phyloP scores from a whole-genome alignment of 37 sponge, comb jelly and placozoan species.

The Chondrilla cf. caribensis region DNA sequence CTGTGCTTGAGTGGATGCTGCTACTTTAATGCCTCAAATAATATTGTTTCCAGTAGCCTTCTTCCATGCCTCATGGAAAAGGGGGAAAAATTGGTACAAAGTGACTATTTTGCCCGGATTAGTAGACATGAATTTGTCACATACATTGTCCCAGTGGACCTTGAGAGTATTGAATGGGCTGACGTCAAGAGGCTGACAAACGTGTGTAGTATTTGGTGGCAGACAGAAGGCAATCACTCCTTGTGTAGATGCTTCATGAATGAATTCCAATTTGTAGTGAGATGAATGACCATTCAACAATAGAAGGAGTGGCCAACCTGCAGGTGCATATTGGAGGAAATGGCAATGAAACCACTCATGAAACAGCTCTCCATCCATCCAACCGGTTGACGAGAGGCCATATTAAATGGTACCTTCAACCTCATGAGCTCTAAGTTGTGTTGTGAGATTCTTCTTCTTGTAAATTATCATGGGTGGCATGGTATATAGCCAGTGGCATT shows the following conservation, averaged over 20 bases:
- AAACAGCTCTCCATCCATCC: conserved; percentile 46
- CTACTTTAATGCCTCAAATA: conserved; percentile 17
- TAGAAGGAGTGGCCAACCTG: conserved; percentile 40
- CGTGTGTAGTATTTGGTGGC: conserved; percentile 68
- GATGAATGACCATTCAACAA: conserved; percentile 72
- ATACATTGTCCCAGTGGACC: conserved; percentile 29
- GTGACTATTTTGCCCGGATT: conserved; percentile 45
- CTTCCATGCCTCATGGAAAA: conserved; percentile 38
- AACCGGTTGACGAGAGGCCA: conserved; percentile 42
- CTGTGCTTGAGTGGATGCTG: neutral
- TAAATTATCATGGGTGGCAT: conserved; percentile 58
- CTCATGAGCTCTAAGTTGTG: conserved; percentile 24
- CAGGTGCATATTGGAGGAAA: conserved; percentile 31
- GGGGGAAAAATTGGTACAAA: neutral
- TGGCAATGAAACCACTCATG: conserved; percentile 42
- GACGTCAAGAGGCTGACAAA: conserved; percentile 66
- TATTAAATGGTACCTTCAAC: conserved; percentile 61
- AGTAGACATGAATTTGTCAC: neutral
- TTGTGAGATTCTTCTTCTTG: conserved; percentile 19
- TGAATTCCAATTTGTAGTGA: conserved; percentile 34
- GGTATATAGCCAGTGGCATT: conserved; percentile 33
- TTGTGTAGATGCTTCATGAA: conserved; percentile 48
- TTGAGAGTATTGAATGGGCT: conserved; percentile 52
- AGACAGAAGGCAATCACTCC: conserved; percentile 37
- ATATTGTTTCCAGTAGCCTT: conserved; percentile 13